Percentiles rank a stretch among this genome's conserved stretches.
Evolutionary conservation across 1,140 invertebrate species (phyloP).

Genomic region (Penaeus vannamei): DNA sequence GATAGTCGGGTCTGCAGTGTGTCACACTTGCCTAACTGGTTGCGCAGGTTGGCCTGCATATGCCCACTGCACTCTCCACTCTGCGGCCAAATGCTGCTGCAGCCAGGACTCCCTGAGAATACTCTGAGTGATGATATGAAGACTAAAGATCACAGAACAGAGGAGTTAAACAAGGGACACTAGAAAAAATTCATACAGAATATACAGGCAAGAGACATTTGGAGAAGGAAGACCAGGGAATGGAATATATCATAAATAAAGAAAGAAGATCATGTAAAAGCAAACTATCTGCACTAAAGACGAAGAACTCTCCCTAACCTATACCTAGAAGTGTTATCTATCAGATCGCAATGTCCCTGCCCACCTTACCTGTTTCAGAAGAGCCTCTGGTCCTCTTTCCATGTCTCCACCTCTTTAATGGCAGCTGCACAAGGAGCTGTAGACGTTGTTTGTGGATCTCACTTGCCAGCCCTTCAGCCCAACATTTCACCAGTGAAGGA

Average conservation of each 20-base stretch:
- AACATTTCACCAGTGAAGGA: background rate
- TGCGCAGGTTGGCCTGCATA: constrained; percentile 31
- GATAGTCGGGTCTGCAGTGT: constrained; percentile 34
- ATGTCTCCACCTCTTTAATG: constrained; percentile 52
- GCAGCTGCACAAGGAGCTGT: constrained; percentile 43
- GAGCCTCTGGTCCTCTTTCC: constrained; percentile 43
- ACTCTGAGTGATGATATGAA: constrained; percentile 14
- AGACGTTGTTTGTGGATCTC: background rate
- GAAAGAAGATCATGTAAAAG: background rate
- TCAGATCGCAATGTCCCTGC: background rate
- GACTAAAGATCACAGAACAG: too few relatives aligned
- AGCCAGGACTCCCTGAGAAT: constrained; percentile 40
- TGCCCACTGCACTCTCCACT: constrained; percentile 40
- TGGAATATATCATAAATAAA: background rate
- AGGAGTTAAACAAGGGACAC: too few relatives aligned
- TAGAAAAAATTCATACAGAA: background rate
- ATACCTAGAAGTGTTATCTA: too few relatives aligned
- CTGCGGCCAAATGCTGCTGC: constrained; percentile 40
- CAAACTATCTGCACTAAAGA: too few relatives aligned
- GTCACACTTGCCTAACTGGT: constrained; percentile 43
- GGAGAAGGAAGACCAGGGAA: background rate
- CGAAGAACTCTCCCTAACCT: too few relatives aligned
- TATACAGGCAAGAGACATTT: background rate
- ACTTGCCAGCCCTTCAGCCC: background rate
- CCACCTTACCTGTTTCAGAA: constrained; percentile 49